Evolutionary conservation across 2,113 vertebrate species (phyloP).

Genomic region (Patagioenas fasciata): DNA sequence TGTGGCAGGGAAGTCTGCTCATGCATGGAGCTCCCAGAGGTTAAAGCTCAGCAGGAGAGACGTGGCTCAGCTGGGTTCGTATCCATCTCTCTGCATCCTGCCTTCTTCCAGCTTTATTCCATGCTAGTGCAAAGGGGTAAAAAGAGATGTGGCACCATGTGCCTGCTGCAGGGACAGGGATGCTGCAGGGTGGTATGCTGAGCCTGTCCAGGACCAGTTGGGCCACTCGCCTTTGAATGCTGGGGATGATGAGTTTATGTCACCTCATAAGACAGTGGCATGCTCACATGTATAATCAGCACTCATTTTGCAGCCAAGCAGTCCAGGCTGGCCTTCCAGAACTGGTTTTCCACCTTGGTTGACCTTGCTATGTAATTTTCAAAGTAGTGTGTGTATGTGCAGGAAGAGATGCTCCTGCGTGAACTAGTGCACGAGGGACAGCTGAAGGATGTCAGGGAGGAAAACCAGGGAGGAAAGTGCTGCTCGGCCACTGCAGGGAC

Average conservation of each 20-base stretch:
- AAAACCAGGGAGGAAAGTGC: background rate
- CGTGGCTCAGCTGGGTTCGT: background rate
- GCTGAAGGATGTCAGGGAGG: background rate
- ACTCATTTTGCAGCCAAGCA: background rate
- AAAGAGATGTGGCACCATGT: background rate
- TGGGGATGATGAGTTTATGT: background rate
- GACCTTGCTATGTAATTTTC: background rate
- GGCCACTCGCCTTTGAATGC: background rate
- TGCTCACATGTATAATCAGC: fast-evolving
- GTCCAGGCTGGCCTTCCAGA: background rate
- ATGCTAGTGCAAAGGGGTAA: background rate
- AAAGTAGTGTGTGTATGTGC: background rate
- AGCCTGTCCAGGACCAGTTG: too few species aligned
- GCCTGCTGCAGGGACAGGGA: background rate
- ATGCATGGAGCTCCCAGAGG: background rate
- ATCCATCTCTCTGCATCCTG: background rate
- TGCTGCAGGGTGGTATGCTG: background rate
- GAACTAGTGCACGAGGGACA: too few species aligned
- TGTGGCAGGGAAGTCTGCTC: background rate
- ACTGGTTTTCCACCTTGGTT: background rate
- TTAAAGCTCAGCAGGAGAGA: background rate
- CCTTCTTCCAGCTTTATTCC: background rate
- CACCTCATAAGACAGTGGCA: fast-evolving
- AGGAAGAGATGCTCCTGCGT: background rate
- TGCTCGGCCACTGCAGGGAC: background rate